Conservation (phyloP, 1,140 invertebrate genomes). For the Brachionus calyciflorus region DNA sequence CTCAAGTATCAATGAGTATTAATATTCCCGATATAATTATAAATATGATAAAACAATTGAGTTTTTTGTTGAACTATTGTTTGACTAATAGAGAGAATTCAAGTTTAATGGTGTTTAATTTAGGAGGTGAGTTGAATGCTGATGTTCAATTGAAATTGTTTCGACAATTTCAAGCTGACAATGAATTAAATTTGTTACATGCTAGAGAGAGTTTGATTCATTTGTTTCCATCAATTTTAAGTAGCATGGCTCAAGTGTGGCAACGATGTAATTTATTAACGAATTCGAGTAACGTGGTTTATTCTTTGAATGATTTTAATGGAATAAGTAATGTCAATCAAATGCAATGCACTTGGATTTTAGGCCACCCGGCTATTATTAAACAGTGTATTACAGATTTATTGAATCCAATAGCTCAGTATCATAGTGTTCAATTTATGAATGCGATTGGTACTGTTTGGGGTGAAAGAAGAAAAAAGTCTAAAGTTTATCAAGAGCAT, state of each 20-base stretch:
- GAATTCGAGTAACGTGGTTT: not conserved
- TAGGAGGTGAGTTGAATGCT: not conserved
- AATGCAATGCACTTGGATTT: not conserved
- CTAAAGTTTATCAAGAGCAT: constrained; percentile 26
- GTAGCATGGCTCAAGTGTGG: constrained; percentile 41
- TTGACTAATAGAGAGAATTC: constrained; percentile 1
- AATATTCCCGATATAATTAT: constrained; percentile 33
- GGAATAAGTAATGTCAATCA: not conserved
- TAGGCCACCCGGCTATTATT: constrained; percentile 14
- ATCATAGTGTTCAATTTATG: constrained; percentile 17
- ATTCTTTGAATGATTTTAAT: not conserved
- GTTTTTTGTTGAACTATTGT: constrained; percentile 38
- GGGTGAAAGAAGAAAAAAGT: constrained; percentile 40
- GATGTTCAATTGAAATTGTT: constrained; percentile 20
- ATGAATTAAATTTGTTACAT: constrained; percentile 29
- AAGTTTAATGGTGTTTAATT: not conserved
- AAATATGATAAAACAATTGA: constrained; percentile 25
- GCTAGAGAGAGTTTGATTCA: constrained; percentile 38
- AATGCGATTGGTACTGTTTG: constrained; percentile 28
- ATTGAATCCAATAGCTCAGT: constrained; percentile 22
- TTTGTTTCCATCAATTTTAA: constrained; percentile 30
- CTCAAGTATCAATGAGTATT: not conserved
- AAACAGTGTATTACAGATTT: constrained; percentile 40
- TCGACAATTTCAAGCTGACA: constrained; percentile 33
- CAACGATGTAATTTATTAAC: constrained; percentile 29